Evolutionary conservation across 2,888 invertebrate species (phyloP).

Genomic region (Sesia bembeciformis): DNA sequence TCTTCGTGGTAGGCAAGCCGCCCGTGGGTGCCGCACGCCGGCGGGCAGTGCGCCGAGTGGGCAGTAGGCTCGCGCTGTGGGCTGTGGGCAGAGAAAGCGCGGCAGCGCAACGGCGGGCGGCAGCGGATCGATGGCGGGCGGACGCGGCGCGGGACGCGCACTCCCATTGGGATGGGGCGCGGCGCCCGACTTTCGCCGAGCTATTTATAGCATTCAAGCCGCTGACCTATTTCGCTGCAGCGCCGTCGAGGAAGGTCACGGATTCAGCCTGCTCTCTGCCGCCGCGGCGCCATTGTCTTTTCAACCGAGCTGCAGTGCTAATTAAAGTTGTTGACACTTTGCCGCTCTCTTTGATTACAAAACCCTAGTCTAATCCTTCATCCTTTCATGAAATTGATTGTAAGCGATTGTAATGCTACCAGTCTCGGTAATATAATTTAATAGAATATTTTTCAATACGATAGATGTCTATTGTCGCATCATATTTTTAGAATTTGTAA

Average conservation of each 20-base stretch:
- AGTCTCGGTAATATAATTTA: too few relatives aligned
- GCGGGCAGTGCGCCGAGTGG: slow-evolving; percentile 4
- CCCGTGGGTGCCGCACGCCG: slow-evolving; percentile 1
- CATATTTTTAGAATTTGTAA: too few relatives aligned
- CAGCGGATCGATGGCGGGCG: slow-evolving; percentile 27
- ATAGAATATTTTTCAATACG: too few relatives aligned
- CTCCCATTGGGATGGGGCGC: slow-evolving; percentile 54
- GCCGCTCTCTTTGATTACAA: slow-evolving; percentile 22
- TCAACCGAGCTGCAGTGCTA: slow-evolving; percentile 65
- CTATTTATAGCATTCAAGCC: slow-evolving; percentile 74
- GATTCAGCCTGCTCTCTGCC: slow-evolving; percentile 65
- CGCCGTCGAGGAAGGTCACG: slow-evolving; percentile 70
- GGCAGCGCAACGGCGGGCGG: slow-evolving; percentile 4
- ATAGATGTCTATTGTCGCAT: too few relatives aligned
- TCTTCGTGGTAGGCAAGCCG: slow-evolving; percentile 1
- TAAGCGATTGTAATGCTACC: too few relatives aligned
- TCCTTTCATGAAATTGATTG: slow-evolving; percentile 18
- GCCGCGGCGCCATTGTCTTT: slow-evolving; percentile 67
- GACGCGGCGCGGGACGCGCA: slow-evolving; percentile 24
- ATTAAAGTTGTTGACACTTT: slow-evolving; percentile 70
- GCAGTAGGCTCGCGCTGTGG: not conserved
- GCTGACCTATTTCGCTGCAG: slow-evolving; percentile 74
- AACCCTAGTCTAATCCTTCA: slow-evolving; percentile 8
- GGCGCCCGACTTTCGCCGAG: slow-evolving; percentile 71
- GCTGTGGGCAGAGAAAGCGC: slow-evolving; percentile 1